Evolutionary conservation across 2,888 invertebrate genomes (phyloP).

Genomic region (Agrilus cyanescens): DNA sequence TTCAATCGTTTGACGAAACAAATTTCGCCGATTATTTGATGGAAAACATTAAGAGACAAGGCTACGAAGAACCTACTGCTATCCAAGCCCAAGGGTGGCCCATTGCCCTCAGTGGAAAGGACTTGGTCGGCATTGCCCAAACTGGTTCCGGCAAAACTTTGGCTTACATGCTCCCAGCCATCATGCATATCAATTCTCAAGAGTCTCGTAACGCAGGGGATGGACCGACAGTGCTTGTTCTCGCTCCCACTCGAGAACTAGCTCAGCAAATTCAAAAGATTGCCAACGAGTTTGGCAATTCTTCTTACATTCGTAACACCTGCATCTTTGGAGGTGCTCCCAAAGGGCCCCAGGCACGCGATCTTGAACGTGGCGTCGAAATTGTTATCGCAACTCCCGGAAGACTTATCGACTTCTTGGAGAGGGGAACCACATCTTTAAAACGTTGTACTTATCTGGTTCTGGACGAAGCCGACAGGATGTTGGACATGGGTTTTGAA

Average conservation of each 20-base stretch:
- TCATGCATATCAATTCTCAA: conserved; percentile 79
- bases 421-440: conserved; percentile 58
- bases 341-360: conserved; percentile 69
- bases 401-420: conserved; percentile 71
- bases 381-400: conserved; percentile 86
- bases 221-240: conserved; percentile 70
- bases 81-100: conserved; percentile 89
- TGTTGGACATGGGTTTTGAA: conserved; percentile 98
- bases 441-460: conserved; percentile 76
- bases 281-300: conserved; percentile 70
- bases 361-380: conserved; percentile 65
- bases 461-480: conserved; percentile 89
- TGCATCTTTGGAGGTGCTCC: conserved; percentile 88
- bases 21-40: conserved; percentile 68
- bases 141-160: conserved; percentile 75
- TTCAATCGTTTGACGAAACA: conserved; percentile 68
- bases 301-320: conserved; percentile 69
- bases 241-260: conserved; percentile 69
- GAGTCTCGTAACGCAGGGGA: conserved; percentile 66
- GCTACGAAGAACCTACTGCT: conserved; percentile 67
- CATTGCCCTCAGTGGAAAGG: conserved; percentile 68
- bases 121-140: conserved; percentile 82
- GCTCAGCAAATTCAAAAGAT: conserved; percentile 81
- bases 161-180: conserved; percentile 73
- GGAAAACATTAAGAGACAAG: conserved; percentile 60